A percentile compares a stretch with the other conserved stretches of the same genome.
phyloP scores from a whole-genome alignment of 1,140 invertebrate species.

The Drosophila serrata region DNA sequence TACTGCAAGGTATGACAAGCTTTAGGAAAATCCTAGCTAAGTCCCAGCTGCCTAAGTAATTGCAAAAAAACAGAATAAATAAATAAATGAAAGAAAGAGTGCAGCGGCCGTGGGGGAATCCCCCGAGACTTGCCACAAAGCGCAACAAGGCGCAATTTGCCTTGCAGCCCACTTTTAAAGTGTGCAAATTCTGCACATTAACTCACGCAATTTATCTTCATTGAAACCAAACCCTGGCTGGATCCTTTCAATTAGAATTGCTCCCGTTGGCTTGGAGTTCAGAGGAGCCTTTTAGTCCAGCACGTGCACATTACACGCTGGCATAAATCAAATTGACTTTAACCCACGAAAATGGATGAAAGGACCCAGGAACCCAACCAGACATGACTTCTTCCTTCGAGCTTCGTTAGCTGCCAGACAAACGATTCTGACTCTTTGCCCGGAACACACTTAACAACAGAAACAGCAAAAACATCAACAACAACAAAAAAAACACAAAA shows the following conservation, averaged over 20 bases:
- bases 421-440: constrained; percentile 35
- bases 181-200: constrained; percentile 39
- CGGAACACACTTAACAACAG: constrained; percentile 17
- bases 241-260: constrained; percentile 44
- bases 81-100: neutral
- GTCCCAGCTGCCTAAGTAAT: neutral
- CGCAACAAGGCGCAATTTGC: constrained; percentile 21
- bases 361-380: constrained; percentile 28
- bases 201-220: constrained; percentile 69
- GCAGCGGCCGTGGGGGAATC: neutral
- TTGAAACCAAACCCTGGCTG: constrained; percentile 29
- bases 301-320: constrained; percentile 30
- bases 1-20: neutral
- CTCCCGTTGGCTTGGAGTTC: neutral
- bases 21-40: neutral
- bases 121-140: neutral
- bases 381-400: constrained; percentile 19
- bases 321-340: constrained; percentile 69
- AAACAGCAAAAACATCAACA: too few relatives aligned
- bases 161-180: neutral
- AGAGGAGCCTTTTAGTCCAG: neutral
- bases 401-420: constrained; percentile 54
- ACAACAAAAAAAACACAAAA: neutral
- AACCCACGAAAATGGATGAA: constrained; percentile 29
- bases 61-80: neutral